Base-by-base conservation (phyloP, 2,888 invertebrate genomes). In the Torymus auratus region DNA sequence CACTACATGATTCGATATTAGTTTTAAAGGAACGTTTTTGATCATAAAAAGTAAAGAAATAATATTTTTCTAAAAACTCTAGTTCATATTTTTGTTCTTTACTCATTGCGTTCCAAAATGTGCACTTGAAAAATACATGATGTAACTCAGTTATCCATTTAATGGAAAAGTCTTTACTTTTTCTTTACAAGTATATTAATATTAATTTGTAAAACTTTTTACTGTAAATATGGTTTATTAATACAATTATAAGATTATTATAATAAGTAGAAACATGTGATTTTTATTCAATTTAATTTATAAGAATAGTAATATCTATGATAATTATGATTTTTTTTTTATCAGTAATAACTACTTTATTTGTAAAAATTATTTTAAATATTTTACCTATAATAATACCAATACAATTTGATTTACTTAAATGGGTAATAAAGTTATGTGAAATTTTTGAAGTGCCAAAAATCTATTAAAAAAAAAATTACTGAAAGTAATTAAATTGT, bases 351-450 rank as follows among this genome's bases (percentile, higher is more conserved):
- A 60, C 10, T 13, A 58, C 17, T 60, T 62, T 17, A 28, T 67
- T 41, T 41, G 41, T 41, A 41, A 41, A 41, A 41, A 41, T 41
- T 41, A 41, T 7, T 41, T 28, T 41, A 41, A 41, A 41, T 41
- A 41, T 7, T 41, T 1, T 41, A 10, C 41, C 5, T 41, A 41
- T 5, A 41, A 41, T 41, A 41, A 41, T 41, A 41, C 7, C 7
- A 7, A 7, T 41, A 41, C 7, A 41, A 41, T 41, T 41, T 41
- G 41, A 41, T 41, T 41, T 41, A 41, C 7, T 41, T 50, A 78
- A 81, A 78, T 78, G 17, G 61, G 53, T 69, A 74, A 81, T 75
- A 70, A 70, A 75, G 75, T 71, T 75, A 68, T 68, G 78, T 56
- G 15, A 20, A 52, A 60, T 74, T 56, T 73, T 76, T 67, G 11